Base-by-base conservation (phyloP, 1,140 invertebrate species). In the Amyelois transitella region DNA sequence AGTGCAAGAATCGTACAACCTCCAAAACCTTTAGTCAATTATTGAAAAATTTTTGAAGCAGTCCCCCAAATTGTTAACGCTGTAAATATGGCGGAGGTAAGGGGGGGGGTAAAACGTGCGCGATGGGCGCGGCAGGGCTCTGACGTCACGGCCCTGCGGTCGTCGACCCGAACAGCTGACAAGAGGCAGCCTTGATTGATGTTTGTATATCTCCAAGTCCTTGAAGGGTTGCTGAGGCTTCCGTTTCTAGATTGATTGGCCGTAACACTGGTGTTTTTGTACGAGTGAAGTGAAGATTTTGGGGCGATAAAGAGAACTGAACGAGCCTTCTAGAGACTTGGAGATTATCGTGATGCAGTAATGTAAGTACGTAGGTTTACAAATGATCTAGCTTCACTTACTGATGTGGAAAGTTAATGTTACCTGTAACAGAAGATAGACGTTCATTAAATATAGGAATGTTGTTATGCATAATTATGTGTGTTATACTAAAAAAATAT, bases 81-180 rank as follows among this genome's bases (percentile, higher is more conserved):
- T 32, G 25, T 38, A 24, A 8, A 5, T 24, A 14, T 14, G 32
- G 62, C 60, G 21, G 48, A 22, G 22, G 43, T 53, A 14, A n/a
- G 57, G 43, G 50, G 44, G 58, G 25, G 53, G 6, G n/a, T 48
- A 28, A 25, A 25, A 45, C 21, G 51, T 43, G 44, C 50, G 66
- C 19, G 19, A 50, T 58, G 67, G 67, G 67, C 67, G 67, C 67
- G 69, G 64, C 64, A 60, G 56, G 62, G 62, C 56, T 50, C 60
- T 73, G 67, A 73, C 67, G 71, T 70, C 67, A 68, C 62, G 60
- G 66, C 63, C 66, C 69, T 72, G 47, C 60, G 67, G 70, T 62
- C 67, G 55, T 32, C 51, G 60, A 73, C 60, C 67, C 67, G 55
- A 64, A 66, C 66, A 66, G 66, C 69, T 69, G 62, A 70, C 60